phyloP scores from a whole-genome alignment of 2,888 invertebrate species.

The Dioctria linearis region DNA sequence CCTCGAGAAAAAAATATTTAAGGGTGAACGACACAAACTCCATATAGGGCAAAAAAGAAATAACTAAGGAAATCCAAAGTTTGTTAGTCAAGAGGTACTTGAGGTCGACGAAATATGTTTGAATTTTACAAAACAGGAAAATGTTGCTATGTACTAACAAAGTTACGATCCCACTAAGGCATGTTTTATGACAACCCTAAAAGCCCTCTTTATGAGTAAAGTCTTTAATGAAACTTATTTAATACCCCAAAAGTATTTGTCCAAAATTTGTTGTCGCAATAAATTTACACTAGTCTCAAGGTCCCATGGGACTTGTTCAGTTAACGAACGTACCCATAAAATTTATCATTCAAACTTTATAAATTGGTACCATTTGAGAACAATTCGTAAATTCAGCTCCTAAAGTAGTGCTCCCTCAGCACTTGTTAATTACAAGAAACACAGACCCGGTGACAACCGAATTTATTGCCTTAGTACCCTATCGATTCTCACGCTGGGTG shows the following conservation, averaged over 20 bases:
- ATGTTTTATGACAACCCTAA: background rate
- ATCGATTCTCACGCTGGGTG: conserved; percentile 33
- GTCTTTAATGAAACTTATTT: conserved; percentile 29
- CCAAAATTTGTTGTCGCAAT: conserved; percentile 39
- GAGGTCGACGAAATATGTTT: background rate
- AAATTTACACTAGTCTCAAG: conserved; percentile 35
- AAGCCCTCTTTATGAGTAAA: background rate
- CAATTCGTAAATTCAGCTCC: conserved; percentile 43
- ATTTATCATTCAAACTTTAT: conserved; percentile 51
- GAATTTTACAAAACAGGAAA: no score
- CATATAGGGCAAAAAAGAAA: no score
- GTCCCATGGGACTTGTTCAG: conserved; percentile 39
- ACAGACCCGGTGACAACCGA: conserved; percentile 42
- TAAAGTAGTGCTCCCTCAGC: conserved; percentile 45
- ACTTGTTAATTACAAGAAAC: conserved; percentile 51
- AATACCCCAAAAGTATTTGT: conserved; percentile 38
- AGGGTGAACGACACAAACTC: no score
- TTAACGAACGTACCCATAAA: conserved; percentile 43
- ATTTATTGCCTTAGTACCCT: conserved; percentile 35
- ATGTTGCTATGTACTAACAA: background rate
- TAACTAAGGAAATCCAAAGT: no score
- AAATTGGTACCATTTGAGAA: conserved; percentile 47
- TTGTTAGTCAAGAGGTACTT: background rate
- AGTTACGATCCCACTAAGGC: background rate
- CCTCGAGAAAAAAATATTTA: no score